A percentile compares a stretch with the other conserved stretches of the same genome.
Evolutionary conservation across 2,113 vertebrate genomes (phyloP).

Genomic region (Rafetus swinhoei): DNA sequence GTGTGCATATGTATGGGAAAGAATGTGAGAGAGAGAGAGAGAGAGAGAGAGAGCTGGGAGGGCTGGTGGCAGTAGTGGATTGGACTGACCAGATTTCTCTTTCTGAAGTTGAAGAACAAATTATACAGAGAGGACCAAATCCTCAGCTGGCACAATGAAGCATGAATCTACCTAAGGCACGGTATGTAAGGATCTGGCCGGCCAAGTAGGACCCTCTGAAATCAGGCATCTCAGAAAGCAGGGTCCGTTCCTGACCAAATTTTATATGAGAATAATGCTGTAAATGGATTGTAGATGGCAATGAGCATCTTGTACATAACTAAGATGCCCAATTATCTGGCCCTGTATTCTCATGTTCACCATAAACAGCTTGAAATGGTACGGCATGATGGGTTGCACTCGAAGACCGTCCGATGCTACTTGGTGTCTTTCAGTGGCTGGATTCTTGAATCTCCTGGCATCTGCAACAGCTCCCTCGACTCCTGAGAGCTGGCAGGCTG

Average conservation of each 20-base stretch:
- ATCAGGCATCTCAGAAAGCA: no score
- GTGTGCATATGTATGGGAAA: neutral
- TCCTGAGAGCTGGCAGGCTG: neutral
- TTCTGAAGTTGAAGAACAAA: no score
- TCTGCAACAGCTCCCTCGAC: no score
- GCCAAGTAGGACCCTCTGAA: no score
- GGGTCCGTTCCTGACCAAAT: accelerated
- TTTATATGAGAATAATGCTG: neutral
- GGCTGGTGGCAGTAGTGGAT: no score
- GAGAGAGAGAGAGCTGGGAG: no score
- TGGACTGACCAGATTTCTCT: no score
- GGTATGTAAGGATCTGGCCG: no score
- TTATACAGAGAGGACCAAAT: no score
- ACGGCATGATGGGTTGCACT: neutral
- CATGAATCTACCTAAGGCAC: no score
- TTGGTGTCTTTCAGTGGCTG: neutral
- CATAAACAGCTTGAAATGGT: neutral
- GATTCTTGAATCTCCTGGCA: neutral
- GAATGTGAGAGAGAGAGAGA: neutral
- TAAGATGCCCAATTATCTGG: neutral
- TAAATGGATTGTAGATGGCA: neutral
- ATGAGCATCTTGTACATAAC: neutral
- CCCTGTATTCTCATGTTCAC: neutral
- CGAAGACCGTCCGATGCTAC: accelerated
- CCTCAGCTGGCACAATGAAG: no score